Base-by-base conservation (phyloP, 2,888 invertebrate genomes). In the Ichneumoninae sp. region DNA sequence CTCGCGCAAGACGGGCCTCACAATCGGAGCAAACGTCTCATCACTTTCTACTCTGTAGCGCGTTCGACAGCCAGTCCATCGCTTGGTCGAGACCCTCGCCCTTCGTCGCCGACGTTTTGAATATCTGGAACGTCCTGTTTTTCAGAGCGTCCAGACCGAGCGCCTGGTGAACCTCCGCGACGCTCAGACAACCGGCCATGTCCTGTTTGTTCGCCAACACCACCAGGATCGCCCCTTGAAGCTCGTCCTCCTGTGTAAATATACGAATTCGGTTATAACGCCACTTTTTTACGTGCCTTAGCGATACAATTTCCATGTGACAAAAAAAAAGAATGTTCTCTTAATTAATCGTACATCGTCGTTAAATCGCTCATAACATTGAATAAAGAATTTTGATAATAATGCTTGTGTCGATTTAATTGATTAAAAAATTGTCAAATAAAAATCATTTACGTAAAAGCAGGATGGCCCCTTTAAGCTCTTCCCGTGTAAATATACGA, bases 171-270 rank as follows among this genome's bases (percentile, higher is more conserved):
- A 99, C 98, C 94, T 99, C 99, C 0, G 99, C 97, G 0, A 99
- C 97, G 33, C 97, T 97, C 95, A 99, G 96, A 92, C 99, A 99
- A 10, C 99, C 99, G 54, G 98, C 97, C 96, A 99, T 98, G 93
- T 99, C 99, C 94, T 99, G 99, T 95, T 99, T 99, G 94, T 99
- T 99, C 70, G 99, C 99, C 92, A 99, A 94, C 66, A 99, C 99
- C 77, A 99, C 98, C 85, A 99, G 95, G 91, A 99, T 97, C 79
- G 99, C 98, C 90, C 98, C 98, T 90, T 97, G 97, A 93, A 99
- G 95, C 94, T 99, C 99, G 93, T 99, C 99, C 94, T 99, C 99
- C 97, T 98, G 93, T 68, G 92, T 87, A 85, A 86, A 88, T 82
- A 82, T 65, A 62, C 2, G 50, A 80, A 86, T 69, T 52, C 57